These are phyloP conservation scores for Lagorchestes hirsutus DNA, from an alignment of 2,797 vertebrate genomes.

Conservation along the genomic window DNA sequence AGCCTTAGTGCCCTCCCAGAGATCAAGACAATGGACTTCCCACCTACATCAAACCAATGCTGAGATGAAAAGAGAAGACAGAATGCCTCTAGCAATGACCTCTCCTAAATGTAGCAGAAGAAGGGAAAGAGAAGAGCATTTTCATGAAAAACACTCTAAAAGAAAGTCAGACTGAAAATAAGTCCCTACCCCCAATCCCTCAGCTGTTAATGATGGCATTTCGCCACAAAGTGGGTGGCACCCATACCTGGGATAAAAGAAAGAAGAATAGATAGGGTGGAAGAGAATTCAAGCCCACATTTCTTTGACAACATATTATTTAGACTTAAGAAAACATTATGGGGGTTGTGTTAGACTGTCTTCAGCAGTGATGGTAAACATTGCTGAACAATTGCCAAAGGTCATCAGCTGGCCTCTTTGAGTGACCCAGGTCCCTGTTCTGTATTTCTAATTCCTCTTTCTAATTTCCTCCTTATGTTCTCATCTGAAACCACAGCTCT, in stretches of 20 bases:
- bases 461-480: constrained; percentile 42
- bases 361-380: constrained; percentile 46
- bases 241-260: constrained; percentile 53
- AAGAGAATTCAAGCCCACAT: constrained; percentile 45
- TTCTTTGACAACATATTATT: constrained; percentile 49
- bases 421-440: background rate
- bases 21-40: constrained; percentile 57
- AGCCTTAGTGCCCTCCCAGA: constrained; percentile 54
- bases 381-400: constrained; percentile 39
- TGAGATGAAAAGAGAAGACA: constrained; percentile 17
- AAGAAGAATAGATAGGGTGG: background rate
- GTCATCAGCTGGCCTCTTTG: constrained; percentile 43
- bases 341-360: constrained; percentile 4
- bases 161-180: constrained; percentile 69
- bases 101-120: constrained; percentile 35
- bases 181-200: constrained; percentile 58
- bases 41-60: background rate
- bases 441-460: background rate
- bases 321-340: background rate
- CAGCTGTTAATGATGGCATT: constrained; percentile 61
- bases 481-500: background rate
- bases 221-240: constrained; percentile 52
- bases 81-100: constrained; percentile 54
- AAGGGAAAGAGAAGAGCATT: constrained; percentile 39
- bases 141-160: constrained; percentile 53